Conservation (phyloP, 2,797 vertebrate genomes). For the Paguma larvata region DNA sequence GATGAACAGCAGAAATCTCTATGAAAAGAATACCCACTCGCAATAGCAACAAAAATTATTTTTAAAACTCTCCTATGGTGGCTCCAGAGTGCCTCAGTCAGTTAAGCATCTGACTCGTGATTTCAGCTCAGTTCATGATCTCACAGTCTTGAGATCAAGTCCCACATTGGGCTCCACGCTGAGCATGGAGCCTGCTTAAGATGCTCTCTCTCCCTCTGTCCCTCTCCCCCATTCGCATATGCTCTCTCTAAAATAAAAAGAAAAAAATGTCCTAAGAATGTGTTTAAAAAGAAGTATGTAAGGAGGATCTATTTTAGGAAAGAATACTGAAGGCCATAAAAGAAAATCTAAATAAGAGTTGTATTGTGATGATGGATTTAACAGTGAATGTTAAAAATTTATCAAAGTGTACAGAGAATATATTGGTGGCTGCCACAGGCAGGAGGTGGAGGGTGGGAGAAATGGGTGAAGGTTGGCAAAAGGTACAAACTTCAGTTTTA, state of each 20-base stretch:
- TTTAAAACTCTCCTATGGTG: background rate
- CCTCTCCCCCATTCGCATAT: too few species aligned
- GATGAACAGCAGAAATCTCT: background rate
- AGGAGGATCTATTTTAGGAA: background rate
- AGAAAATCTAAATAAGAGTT: background rate
- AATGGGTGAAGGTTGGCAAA: background rate
- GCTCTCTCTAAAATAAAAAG: too few species aligned
- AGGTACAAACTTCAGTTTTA: background rate
- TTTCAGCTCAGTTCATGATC: too few species aligned
- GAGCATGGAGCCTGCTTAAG: too few species aligned
- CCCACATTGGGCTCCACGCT: too few species aligned
- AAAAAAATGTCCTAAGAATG: background rate
- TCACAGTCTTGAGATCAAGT: too few species aligned
- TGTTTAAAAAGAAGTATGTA: background rate
- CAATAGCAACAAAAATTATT: background rate
- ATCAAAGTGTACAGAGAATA: background rate
- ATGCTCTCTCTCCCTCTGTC: too few species aligned
- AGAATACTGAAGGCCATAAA: background rate
- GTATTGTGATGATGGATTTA: background rate
- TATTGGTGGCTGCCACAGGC: background rate
- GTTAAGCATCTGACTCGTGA: too few species aligned
- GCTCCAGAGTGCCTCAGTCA: too few species aligned
- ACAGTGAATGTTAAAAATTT: background rate
- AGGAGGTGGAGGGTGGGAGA: background rate
- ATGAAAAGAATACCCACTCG: background rate